These are phyloP conservation scores for Sylvilagus floridanus DNA, from an alignment of 2,797 vertebrate genomes.

Conservation along the genomic window DNA sequence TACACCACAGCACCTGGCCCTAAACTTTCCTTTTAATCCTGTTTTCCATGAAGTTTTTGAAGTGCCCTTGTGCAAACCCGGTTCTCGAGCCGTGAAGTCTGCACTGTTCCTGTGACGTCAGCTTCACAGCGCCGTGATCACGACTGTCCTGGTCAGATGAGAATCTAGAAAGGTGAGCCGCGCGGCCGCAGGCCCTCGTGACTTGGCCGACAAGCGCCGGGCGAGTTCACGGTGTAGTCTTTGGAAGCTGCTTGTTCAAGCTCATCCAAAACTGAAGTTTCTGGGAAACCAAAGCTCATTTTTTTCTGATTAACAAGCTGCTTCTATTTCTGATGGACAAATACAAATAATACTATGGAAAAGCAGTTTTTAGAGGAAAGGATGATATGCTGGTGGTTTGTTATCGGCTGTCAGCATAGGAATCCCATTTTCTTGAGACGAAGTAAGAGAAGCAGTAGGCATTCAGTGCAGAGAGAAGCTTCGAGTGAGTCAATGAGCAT, in stretches of 20 bases:
- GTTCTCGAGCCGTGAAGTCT: neutral
- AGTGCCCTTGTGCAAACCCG: neutral
- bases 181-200: fast-evolving
- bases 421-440: neutral
- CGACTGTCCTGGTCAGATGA: neutral
- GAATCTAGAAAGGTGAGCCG: neutral
- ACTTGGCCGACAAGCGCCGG: neutral
- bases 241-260: neutral
- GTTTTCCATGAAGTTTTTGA: too few relatives aligned
- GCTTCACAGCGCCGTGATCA: neutral
- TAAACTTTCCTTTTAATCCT: too few relatives aligned
- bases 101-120: neutral
- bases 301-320: neutral
- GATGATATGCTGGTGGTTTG: too few relatives aligned
- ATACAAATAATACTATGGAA: neutral
- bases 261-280: neutral
- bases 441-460: neutral
- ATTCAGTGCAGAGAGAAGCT: neutral
- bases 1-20: too few relatives aligned
- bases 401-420: neutral
- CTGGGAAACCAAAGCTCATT: neutral
- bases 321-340: neutral
- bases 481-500: neutral
- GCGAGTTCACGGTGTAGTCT: neutral
- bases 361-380: neutral